These are phyloP conservation scores for Microtus oregoni DNA, from an alignment of 2,113 vertebrate genomes.

Conservation along the genomic window DNA sequence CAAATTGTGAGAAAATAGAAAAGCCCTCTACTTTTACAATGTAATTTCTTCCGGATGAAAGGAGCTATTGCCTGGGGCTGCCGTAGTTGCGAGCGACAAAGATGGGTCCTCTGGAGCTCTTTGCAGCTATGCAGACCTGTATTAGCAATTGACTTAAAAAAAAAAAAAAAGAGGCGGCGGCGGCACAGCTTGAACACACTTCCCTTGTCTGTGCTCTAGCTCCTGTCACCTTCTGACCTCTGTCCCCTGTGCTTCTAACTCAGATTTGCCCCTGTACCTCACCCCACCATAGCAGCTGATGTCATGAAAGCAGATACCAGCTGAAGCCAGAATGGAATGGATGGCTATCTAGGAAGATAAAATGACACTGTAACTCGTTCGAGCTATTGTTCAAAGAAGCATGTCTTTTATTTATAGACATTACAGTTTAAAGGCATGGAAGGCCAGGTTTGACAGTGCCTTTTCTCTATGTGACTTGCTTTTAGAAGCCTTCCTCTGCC, in stretches of 20 bases:
- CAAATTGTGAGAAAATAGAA: not conserved
- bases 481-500: constrained; percentile 5
- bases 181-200: not conserved
- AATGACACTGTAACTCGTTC: constrained; percentile 56
- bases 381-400: constrained; percentile 65
- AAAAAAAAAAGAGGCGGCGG: not conserved
- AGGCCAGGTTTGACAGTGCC: not conserved
- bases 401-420: constrained; percentile 74
- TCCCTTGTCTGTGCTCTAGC: not conserved
- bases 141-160: not conserved
- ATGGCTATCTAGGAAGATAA: constrained; percentile 76
- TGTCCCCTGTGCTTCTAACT: constrained; percentile 63
- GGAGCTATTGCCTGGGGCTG: not conserved
- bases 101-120: not conserved
- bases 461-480: constrained; percentile 55
- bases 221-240: constrained; percentile 72
- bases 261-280: constrained; percentile 29
- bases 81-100: not conserved
- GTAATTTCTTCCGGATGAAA: constrained; percentile 35
- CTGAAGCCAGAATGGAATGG: constrained; percentile 70
- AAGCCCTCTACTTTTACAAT: not conserved
- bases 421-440: constrained; percentile 76
- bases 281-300: constrained; percentile 39
- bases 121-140: not conserved
- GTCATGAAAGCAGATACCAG: constrained; percentile 76